These are phyloP conservation scores for Cryptocheilus praepositus DNA, from an alignment of 2,888 invertebrate genomes.

Conservation along the genomic window DNA sequence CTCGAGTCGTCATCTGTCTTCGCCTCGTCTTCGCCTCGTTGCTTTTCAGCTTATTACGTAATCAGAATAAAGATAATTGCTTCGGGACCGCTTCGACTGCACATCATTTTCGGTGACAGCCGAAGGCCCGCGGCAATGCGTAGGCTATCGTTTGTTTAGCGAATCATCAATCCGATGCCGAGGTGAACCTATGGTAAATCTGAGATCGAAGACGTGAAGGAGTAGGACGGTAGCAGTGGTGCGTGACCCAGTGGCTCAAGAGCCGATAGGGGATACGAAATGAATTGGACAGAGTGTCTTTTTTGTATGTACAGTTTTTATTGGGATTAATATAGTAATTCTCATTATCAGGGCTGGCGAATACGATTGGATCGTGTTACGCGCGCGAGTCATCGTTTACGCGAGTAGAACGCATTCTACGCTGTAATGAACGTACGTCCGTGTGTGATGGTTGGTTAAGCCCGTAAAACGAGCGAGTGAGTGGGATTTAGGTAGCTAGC, in stretches of 20 bases:
- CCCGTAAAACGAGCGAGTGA: constrained; percentile 48
- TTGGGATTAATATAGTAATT: constrained; percentile 69
- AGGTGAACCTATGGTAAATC: neutral
- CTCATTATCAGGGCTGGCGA: constrained; percentile 68
- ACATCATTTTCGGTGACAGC: constrained; percentile 71
- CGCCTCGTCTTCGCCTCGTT: constrained; percentile 23
- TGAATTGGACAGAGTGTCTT: too few relatives aligned
- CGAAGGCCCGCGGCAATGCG: constrained; percentile 52
- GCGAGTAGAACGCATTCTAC: constrained; percentile 34
- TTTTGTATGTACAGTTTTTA: constrained; percentile 73
- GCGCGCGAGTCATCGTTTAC: constrained; percentile 40
- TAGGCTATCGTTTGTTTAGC: constrained; percentile 36
- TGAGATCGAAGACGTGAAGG: constrained; percentile 6
- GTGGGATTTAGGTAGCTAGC: constrained; percentile 71
- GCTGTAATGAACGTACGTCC: constrained; percentile 15
- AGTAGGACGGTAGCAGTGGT: neutral
- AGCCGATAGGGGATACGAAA: too few relatives aligned
- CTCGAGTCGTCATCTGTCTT: constrained; percentile 10
- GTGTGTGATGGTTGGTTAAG: constrained; percentile 27
- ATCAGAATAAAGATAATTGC: constrained; percentile 73
- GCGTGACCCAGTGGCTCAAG: too few relatives aligned
- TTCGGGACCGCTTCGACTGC: constrained; percentile 63
- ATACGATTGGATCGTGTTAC: constrained; percentile 58
- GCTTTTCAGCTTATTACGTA: constrained; percentile 67
- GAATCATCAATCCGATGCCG: too few relatives aligned